Conservation (phyloP, 2,797 vertebrate genomes). For the Enteromius unitaeniatus region DNA sequence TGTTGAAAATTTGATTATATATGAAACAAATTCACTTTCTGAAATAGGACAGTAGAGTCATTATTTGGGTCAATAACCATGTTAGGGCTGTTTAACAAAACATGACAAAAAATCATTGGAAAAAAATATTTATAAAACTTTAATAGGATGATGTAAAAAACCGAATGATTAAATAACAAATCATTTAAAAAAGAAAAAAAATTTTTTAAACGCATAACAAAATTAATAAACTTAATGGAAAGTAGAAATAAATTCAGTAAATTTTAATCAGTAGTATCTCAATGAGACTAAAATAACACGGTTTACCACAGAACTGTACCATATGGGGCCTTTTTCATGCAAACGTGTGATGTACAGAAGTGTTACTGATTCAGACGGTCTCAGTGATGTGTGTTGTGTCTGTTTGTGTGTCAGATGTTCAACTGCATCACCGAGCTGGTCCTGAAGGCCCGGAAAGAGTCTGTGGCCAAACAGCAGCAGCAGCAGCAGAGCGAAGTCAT, state of each 20-base stretch:
- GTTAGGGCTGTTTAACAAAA: too few relatives aligned
- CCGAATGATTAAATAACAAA: not conserved
- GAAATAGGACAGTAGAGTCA: too few relatives aligned
- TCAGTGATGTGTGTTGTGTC: not conserved
- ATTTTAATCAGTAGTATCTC: not conserved
- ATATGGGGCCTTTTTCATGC: not conserved
- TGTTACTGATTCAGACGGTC: not conserved
- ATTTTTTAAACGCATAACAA: not conserved
- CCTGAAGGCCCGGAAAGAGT: conserved; percentile 96
- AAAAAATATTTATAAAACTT: not conserved
- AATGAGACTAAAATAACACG: not conserved
- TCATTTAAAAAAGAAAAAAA: too few relatives aligned
- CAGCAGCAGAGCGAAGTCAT: conserved; percentile 99
- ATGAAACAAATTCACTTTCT: too few relatives aligned
- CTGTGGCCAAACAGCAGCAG: conserved; percentile 95
- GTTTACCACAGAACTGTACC: not conserved
- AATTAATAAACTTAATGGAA: not conserved
- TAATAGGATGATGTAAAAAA: not conserved
- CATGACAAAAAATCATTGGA: too few relatives aligned
- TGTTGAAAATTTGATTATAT: too few relatives aligned
- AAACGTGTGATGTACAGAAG: not conserved
- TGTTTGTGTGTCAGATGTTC: conserved; percentile 87
- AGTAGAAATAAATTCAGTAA: not conserved
- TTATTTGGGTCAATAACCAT: too few relatives aligned
- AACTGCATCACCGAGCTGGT: conserved; percentile 99